Evolutionary conservation across 2,113 vertebrate genomes (phyloP).

Genomic region (Alaudala cheleensis): DNA sequence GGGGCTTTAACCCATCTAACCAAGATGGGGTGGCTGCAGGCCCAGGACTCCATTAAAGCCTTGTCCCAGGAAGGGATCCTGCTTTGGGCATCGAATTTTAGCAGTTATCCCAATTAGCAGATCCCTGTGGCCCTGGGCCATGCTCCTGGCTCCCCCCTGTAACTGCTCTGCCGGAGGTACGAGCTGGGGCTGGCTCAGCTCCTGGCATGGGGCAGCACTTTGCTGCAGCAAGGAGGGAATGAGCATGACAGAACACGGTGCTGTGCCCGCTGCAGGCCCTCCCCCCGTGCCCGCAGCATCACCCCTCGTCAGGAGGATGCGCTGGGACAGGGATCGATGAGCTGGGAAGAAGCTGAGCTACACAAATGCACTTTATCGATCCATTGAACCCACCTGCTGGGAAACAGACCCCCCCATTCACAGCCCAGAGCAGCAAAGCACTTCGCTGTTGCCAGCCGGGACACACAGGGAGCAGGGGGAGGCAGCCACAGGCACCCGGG

Average conservation of each 20-base stretch:
- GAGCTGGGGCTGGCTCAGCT: neutral
- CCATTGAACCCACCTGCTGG: neutral
- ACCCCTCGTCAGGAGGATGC: neutral
- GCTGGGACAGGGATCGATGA: neutral
- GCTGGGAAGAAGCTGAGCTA: neutral
- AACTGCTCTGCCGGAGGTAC: fast-evolving
- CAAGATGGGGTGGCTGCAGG: fast-evolving
- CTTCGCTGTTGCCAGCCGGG: neutral
- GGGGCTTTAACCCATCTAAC: neutral
- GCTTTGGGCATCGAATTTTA: neutral
- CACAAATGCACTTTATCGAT: constrained; percentile 62
- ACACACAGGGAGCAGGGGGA: fast-evolving
- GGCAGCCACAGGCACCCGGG: neutral
- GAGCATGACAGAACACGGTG: neutral
- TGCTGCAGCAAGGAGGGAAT: neutral
- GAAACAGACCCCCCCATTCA: neutral
- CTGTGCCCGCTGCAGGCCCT: neutral
- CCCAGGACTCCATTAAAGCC: neutral
- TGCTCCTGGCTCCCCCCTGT: fast-evolving
- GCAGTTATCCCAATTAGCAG: neutral
- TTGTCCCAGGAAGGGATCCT: neutral
- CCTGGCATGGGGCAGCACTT: neutral
- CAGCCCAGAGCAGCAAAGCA: constrained; percentile 33
- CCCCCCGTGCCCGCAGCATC: neutral
- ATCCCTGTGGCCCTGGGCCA: neutral